These are phyloP conservation scores for Onychomys torridus DNA, from an alignment of 2,797 vertebrate genomes.

Conservation along the genomic window DNA sequence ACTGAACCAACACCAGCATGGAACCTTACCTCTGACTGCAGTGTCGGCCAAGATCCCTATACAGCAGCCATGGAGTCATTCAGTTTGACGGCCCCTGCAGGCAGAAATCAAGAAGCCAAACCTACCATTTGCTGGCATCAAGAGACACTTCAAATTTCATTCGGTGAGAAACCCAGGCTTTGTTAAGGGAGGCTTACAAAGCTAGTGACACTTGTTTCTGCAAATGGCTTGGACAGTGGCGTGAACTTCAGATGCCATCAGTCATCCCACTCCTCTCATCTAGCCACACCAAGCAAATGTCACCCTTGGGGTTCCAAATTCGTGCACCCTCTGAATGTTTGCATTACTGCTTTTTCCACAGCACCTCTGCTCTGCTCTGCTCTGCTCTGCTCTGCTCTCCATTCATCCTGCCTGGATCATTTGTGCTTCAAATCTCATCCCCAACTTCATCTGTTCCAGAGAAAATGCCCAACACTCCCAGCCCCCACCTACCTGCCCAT, in stretches of 20 bases:
- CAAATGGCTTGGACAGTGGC: neutral
- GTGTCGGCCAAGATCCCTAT: neutral
- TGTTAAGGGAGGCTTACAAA: neutral
- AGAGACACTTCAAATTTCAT: neutral
- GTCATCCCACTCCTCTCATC: neutral
- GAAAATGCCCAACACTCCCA: neutral
- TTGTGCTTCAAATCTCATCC: neutral
- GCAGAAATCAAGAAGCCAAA: neutral
- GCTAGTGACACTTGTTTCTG: neutral
- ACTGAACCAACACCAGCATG: neutral
- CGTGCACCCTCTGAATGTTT: neutral
- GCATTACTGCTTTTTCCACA: neutral
- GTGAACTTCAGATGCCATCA: neutral
- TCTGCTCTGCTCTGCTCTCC: neutral
- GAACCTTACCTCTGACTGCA: constrained; percentile 17
- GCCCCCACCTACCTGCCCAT: neutral
- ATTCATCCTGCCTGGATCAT: neutral
- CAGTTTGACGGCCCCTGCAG: neutral
- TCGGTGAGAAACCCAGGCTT: neutral
- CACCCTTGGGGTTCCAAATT: neutral
- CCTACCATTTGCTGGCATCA: neutral
- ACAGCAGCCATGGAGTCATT: neutral
- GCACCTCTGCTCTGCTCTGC: neutral
- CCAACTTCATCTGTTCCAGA: neutral
- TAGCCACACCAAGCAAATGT: neutral